These are phyloP conservation scores for Chironomus tentans DNA, from an alignment of 2,888 invertebrate species.

Conservation along the genomic window DNA sequence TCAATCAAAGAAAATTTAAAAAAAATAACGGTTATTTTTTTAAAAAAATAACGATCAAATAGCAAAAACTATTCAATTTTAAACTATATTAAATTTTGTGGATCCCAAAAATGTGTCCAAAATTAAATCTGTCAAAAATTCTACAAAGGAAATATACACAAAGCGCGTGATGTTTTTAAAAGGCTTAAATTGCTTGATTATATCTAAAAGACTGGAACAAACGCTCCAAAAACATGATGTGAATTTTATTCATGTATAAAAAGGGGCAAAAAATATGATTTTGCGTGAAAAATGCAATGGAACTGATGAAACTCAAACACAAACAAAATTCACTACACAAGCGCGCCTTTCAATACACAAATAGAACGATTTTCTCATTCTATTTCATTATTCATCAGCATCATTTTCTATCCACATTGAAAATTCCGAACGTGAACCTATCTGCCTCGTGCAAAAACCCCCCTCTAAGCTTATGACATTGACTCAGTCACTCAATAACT, in stretches of 20 bases:
- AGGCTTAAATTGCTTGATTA: not conserved
- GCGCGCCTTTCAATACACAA: not conserved
- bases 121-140: no score
- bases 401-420: not conserved
- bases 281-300: no score
- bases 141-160: no score
- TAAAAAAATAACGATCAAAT: no score
- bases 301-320: not conserved
- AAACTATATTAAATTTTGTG: no score
- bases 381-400: conserved; percentile 10
- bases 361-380: not conserved
- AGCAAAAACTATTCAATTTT: no score
- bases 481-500: not conserved
- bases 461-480: not conserved
- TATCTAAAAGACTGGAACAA: not conserved
- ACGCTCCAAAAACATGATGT: not conserved
- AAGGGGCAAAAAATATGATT: not conserved
- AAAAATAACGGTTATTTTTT: no score
- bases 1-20: no score
- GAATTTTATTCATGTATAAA: not conserved
- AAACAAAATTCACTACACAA: not conserved
- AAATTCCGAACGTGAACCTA: not conserved
- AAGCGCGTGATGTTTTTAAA: not conserved
- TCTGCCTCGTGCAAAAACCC: not conserved
- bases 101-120: no score